phyloP scores from a whole-genome alignment of 2,113 vertebrate genomes.

The Cygnus buccinator region DNA sequence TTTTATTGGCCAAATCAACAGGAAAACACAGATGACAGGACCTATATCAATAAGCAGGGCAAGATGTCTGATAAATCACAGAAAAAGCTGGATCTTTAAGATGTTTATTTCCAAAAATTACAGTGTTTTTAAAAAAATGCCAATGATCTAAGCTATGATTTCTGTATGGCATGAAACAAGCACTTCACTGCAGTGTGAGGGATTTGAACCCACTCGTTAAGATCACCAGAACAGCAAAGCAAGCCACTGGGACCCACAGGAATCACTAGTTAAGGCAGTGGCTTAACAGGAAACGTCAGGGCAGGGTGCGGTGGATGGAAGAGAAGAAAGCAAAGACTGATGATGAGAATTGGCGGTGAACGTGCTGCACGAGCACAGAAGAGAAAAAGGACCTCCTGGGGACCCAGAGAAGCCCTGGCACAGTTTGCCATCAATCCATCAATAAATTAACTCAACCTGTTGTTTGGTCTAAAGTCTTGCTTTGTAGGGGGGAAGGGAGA shows the following conservation, averaged over 20 bases:
- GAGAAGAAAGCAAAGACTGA: background rate
- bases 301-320: background rate
- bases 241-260: background rate
- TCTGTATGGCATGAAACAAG: background rate
- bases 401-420: background rate
- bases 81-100: background rate
- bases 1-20: background rate
- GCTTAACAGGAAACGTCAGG: background rate
- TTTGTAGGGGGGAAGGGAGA: rapidly evolving
- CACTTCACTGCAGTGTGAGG: background rate
- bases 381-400: background rate
- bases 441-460: background rate
- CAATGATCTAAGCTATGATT: background rate
- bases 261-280: background rate
- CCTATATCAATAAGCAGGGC: background rate
- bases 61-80: background rate
- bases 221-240: background rate
- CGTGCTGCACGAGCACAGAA: rapidly evolving
- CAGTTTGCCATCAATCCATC: background rate
- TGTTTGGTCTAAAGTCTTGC: background rate
- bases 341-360: background rate
- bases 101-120: background rate
- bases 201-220: background rate
- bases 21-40: background rate
- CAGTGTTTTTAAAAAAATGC: background rate